These are phyloP conservation scores for Cerceris rybyensis DNA, from an alignment of 2,888 invertebrate genomes.

Conservation along the genomic window DNA sequence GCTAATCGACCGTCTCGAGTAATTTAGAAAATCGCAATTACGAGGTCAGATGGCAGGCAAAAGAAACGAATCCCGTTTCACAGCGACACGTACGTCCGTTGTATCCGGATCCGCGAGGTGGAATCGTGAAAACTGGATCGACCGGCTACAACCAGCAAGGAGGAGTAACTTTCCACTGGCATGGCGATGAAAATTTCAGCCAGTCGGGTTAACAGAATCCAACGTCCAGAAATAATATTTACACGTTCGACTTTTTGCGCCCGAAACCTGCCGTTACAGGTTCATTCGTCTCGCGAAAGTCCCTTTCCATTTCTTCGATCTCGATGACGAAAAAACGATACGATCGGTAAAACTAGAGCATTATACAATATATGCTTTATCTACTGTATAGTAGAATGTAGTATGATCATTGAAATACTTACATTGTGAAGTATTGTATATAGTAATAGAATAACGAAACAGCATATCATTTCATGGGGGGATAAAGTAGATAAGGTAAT, in stretches of 20 bases:
- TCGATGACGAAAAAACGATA: neutral
- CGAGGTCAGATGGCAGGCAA: constrained; percentile 35
- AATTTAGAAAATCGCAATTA: constrained; percentile 49
- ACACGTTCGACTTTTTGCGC: constrained; percentile 19
- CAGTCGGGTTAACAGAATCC: constrained; percentile 12
- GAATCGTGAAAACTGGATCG: constrained; percentile 65
- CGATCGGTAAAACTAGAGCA: too few species aligned
- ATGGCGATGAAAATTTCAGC: constrained; percentile 55
- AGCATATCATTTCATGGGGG: too few species aligned
- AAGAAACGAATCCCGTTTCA: constrained; percentile 36
- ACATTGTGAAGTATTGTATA: too few species aligned
- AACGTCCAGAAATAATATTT: constrained; percentile 8
- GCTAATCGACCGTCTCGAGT: constrained; percentile 2
- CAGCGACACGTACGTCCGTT: constrained; percentile 31
- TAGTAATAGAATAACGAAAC: too few species aligned
- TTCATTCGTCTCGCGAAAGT: constrained; percentile 35
- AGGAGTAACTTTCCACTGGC: constrained; percentile 58
- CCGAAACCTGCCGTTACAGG: neutral
- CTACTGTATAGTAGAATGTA: too few species aligned
- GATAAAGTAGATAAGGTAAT: too few species aligned
- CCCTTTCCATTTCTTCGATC: neutral
- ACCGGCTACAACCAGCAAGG: constrained; percentile 42
- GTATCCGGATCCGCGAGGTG: constrained; percentile 52
- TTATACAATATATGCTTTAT: too few species aligned
- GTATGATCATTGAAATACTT: too few species aligned